Evolutionary conservation across 2,797 vertebrate species (phyloP), one percentile per base, ranked within the genome.

Genomic region (Girardinus metallicus): DNA sequence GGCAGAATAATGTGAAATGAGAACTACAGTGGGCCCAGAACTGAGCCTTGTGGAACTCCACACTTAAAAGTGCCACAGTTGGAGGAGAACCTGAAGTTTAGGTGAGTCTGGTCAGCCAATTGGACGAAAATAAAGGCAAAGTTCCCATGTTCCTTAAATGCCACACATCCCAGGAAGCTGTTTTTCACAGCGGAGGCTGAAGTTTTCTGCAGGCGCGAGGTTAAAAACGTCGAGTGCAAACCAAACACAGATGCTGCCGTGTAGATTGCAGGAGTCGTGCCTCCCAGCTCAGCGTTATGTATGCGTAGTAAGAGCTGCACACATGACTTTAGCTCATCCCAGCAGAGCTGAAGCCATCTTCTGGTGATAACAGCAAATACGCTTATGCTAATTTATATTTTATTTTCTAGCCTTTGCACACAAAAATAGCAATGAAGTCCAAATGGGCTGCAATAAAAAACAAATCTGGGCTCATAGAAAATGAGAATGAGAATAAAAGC

Each of bases 221-320:
- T 71, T 81, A 83, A 51, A 75, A 90, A 55, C 73, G 43, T 15
- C 5, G 46, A 73, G 70, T 81, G 80, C 68, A 81, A 84, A 87
- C 39, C 79, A 83, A 91, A 88, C 70, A 62, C 51, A 82, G 77
- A 72, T 23, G 76, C 79, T 81, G 39, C 75, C 76, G 82, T 71
- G 64, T 39, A 77, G 83, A 88, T 86, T 78, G 84, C 76, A 34
- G 23, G 47, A 78, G 78, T 77, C 55, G 80, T 91, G 91, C 88
- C 89, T 89, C 13, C 43, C 83, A 91, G 88, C 87, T 57, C 85
- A 75, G 82, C 84, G 85, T 90, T 91, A 89, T 88, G 84, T 85
- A 89, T 92, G 88, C 89, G 91, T 76, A 86, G 78, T 84, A 81
- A 83, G 85, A 53, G 77, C 81, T 78, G 76, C 80, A 72, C 84